A percentile compares a stretch with the other conserved stretches of the same genome.
Evolutionary conservation across 2,113 vertebrate species (phyloP).

Genomic region (Boleophthalmus pectinirostris): DNA sequence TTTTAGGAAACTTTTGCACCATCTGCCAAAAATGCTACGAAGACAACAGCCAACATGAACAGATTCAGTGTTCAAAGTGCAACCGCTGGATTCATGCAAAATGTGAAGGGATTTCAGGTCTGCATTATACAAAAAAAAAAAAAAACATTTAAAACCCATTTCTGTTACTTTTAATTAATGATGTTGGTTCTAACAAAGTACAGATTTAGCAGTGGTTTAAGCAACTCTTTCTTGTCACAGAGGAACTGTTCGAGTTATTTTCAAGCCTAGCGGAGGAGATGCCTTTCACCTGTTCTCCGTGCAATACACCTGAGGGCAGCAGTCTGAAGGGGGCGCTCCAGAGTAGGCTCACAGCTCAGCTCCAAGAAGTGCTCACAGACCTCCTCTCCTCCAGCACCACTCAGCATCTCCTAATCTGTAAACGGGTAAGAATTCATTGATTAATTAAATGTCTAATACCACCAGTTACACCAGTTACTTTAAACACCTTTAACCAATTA

Average conservation of each 20-base stretch:
- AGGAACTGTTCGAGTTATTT: slow-evolving; percentile 85
- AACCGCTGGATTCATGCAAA: slow-evolving; percentile 88
- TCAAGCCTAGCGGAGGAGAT: slow-evolving; percentile 76
- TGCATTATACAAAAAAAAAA: slow-evolving; percentile 25
- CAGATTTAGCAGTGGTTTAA: background rate
- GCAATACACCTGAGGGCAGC: slow-evolving; percentile 60
- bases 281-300: slow-evolving; percentile 82
- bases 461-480: too few species aligned
- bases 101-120: slow-evolving; percentile 88
- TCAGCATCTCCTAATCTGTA: slow-evolving; percentile 75
- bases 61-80: slow-evolving; percentile 85
- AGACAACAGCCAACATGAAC: slow-evolving; percentile 76
- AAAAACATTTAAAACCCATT: background rate
- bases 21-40: slow-evolving; percentile 87
- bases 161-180: too few species aligned
- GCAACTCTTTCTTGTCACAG: slow-evolving; percentile 54
- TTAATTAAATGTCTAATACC: background rate
- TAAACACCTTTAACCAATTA: too few species aligned
- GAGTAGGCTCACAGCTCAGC: slow-evolving; percentile 67
- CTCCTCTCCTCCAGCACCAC: slow-evolving; percentile 69
- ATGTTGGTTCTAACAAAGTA: background rate
- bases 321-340: slow-evolving; percentile 80
- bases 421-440: slow-evolving; percentile 66
- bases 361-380: slow-evolving; percentile 79
- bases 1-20: slow-evolving; percentile 85